Evolutionary conservation across 2,888 invertebrate species (phyloP).

Genomic region (Agriopis marginaria): DNA sequence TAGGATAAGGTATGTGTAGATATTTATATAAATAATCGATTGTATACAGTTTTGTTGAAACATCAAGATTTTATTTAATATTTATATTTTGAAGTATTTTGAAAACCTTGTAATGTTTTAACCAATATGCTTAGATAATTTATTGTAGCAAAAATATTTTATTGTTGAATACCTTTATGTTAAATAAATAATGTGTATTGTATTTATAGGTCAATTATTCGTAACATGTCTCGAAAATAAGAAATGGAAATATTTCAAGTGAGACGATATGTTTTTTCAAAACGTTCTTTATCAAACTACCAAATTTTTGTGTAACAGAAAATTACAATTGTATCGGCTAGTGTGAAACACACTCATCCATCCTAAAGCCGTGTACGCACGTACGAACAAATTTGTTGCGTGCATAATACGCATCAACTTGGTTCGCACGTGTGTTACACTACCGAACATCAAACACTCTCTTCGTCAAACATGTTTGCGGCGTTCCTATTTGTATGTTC

Average conservation of each 20-base stretch:
- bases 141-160: neutral
- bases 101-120: neutral
- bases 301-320: too few relatives aligned
- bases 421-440: too few relatives aligned
- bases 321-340: too few relatives aligned
- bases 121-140: neutral
- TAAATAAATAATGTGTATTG: neutral
- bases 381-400: too few relatives aligned
- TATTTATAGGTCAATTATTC: slow-evolving; percentile 9
- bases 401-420: too few relatives aligned
- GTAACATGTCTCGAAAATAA: neutral
- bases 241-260: neutral
- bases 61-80: slow-evolving; percentile 1
- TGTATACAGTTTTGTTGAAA: slow-evolving; percentile 10
- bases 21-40: slow-evolving; percentile 14
- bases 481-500: too few relatives aligned
- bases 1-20: slow-evolving; percentile 22
- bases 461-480: too few relatives aligned
- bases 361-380: too few relatives aligned
- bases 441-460: too few relatives aligned
- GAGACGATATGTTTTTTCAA: neutral
- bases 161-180: neutral
- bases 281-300: neutral
- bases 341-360: too few relatives aligned
- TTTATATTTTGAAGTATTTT: neutral